These are phyloP conservation scores for Torymus aiolomorphi DNA, from an alignment of 2,888 invertebrate genomes.

Conservation along the genomic window DNA sequence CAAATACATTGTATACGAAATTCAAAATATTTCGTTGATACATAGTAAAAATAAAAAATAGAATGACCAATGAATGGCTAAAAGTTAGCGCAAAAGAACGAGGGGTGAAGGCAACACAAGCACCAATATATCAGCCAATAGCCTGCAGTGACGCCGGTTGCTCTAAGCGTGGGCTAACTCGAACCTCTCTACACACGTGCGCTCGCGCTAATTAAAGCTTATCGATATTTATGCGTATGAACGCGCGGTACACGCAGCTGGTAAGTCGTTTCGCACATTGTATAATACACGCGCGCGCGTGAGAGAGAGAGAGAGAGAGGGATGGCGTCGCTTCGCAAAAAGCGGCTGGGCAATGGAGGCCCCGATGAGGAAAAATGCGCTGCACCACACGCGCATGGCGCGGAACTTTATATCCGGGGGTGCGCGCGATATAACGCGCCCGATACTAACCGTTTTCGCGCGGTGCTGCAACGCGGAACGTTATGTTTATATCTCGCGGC, in stretches of 20 bases:
- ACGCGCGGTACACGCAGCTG: neutral
- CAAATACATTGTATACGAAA: too few relatives aligned
- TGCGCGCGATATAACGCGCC: constrained; percentile 22
- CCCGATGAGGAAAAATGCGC: constrained; percentile 2
- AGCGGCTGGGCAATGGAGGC: too few relatives aligned
- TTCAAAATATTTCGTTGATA: too few relatives aligned
- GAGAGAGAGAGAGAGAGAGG: too few relatives aligned
- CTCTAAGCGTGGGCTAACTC: neutral
- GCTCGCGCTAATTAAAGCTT: constrained; percentile 35
- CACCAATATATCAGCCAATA: too few relatives aligned
- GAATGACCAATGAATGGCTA: too few relatives aligned
- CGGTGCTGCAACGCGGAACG: neutral
- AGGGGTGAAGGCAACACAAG: too few relatives aligned
- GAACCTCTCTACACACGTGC: neutral
- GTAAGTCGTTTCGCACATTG: neutral
- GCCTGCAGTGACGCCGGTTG: neutral
- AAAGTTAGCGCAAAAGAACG: too few relatives aligned
- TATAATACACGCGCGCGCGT: constrained; percentile 24
- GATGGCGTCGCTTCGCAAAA: too few relatives aligned
- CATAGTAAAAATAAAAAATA: too few relatives aligned
- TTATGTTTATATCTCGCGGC: constrained; percentile 32
- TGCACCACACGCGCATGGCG: neutral
- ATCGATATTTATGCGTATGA: constrained; percentile 29
- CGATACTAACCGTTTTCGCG: constrained; percentile 45
- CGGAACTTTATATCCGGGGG: constrained; percentile 25